Evolutionary conservation across 2,888 invertebrate species (phyloP).

Genomic region (Shargacucullia verbasci): DNA sequence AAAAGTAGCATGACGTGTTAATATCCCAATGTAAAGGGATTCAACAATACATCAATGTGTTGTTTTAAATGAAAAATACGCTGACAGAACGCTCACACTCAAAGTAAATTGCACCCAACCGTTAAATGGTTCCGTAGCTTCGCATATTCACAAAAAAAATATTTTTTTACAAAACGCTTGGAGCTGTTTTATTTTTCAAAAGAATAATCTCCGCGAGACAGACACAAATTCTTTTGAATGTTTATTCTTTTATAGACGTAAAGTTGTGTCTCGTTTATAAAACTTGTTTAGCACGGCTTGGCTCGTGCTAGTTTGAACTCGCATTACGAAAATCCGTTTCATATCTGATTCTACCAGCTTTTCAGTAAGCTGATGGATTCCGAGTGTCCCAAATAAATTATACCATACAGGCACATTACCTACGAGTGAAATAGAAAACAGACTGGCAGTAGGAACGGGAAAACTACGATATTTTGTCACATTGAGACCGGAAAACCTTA

Average conservation of each 20-base stretch:
- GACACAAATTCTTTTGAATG: constrained; percentile 43
- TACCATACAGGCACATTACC: constrained; percentile 20
- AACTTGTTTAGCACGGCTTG: constrained; percentile 21
- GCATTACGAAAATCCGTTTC: no score
- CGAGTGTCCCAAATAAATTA: constrained; percentile 27
- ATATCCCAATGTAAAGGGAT: background rate
- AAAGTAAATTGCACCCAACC: constrained; percentile 51
- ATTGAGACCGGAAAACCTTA: constrained; percentile 38
- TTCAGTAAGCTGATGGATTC: constrained; percentile 20
- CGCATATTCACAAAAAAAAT: constrained; percentile 36
- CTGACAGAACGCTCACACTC: constrained; percentile 20
- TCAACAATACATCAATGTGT: constrained; percentile 32
- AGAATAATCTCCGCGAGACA: constrained; percentile 32
- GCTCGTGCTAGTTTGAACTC: background rate
- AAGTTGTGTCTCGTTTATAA: constrained; percentile 23
- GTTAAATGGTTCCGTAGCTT: constrained; percentile 45
- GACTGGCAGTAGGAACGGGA: constrained; percentile 14
- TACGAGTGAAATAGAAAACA: constrained; percentile 23
- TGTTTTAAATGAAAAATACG: constrained; percentile 34
- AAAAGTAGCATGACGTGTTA: no score
- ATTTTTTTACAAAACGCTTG: constrained; percentile 35
- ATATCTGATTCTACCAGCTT: no score
- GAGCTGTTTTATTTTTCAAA: constrained; percentile 27
- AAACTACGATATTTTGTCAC: constrained; percentile 37
- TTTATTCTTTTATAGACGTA: constrained; percentile 25